phyloP scores from a whole-genome alignment of 2,797 vertebrate genomes.

The Pelodytes ibericus region DNA sequence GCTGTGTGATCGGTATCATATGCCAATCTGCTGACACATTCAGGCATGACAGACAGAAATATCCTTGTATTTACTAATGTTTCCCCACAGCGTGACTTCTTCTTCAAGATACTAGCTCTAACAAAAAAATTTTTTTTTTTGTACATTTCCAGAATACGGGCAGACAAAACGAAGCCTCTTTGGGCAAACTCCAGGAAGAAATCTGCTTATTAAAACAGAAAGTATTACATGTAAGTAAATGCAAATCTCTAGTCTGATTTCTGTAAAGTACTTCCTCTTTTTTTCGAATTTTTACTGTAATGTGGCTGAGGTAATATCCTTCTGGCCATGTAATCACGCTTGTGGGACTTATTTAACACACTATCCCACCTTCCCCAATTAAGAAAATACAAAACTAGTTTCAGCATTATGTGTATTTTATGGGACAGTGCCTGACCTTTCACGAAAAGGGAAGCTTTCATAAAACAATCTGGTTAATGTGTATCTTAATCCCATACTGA shows the following conservation, averaged over 20 bases:
- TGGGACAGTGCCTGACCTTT: too few species aligned
- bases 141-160: conserved; percentile 61
- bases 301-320: conserved; percentile 11
- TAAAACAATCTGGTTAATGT: too few species aligned
- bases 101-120: too few species aligned
- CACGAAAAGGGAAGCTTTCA: too few species aligned
- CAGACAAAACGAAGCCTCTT: conserved; percentile 59
- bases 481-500: too few species aligned
- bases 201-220: conserved; percentile 85
- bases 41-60: neutral
- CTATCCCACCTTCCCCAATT: too few species aligned
- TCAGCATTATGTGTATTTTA: too few species aligned
- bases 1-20: neutral
- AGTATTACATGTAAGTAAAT: conserved; percentile 84
- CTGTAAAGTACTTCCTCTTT: conserved; percentile 37
- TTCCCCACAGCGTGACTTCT: too few species aligned
- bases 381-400: too few species aligned
- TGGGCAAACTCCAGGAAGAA: conserved; percentile 80
- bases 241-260: conserved; percentile 40
- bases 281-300: conserved; percentile 1
- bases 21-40: neutral
- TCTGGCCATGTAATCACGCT: neutral
- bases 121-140: too few species aligned
- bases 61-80: neutral
- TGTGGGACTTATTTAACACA: too few species aligned